Conservation (phyloP, 2,888 invertebrate genomes). For the Bibio marci region DNA sequence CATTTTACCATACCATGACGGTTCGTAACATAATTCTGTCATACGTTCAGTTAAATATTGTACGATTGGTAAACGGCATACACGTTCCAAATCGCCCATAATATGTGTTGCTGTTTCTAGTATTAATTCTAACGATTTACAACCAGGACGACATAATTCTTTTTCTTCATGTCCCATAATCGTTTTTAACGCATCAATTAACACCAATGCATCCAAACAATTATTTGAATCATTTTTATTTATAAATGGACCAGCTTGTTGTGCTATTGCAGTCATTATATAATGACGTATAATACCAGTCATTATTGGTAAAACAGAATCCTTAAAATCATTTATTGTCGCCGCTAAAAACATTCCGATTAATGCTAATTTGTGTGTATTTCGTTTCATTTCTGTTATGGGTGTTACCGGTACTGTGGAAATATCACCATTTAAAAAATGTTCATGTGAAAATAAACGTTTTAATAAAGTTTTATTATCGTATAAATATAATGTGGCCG, state of each 20-base stretch:
- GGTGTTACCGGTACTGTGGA: conserved; percentile 50
- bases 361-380: conserved; percentile 78
- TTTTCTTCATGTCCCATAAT: conserved; percentile 98
- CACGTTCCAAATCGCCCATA: conserved; percentile 73
- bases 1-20: conserved; percentile 95
- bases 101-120: conserved; percentile 80
- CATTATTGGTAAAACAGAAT: conserved; percentile 73
- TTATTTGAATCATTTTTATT: conserved; percentile 38
- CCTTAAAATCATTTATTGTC: conserved; percentile 79
- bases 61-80: conserved; percentile 80
- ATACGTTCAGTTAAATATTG: conserved; percentile 88
- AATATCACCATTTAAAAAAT: conserved; percentile 61
- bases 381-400: conserved; percentile 63
- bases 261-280: conserved; percentile 86
- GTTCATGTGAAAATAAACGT: conserved; percentile 68
- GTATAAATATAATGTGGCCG: conserved; percentile 69
- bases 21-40: conserved; percentile 87
- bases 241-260: conserved; percentile 74
- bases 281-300: conserved; percentile 83
- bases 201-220: conserved; percentile 75
- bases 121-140: conserved; percentile 72
- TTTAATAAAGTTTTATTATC: conserved; percentile 61
- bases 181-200: conserved; percentile 80
- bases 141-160: conserved; percentile 86
- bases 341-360: conserved; percentile 92